A percentile compares a stretch with the other conserved stretches of the same genome.
Evolutionary conservation across 2,113 vertebrate species (phyloP).

Genomic region (Lepisosteus osseus): DNA sequence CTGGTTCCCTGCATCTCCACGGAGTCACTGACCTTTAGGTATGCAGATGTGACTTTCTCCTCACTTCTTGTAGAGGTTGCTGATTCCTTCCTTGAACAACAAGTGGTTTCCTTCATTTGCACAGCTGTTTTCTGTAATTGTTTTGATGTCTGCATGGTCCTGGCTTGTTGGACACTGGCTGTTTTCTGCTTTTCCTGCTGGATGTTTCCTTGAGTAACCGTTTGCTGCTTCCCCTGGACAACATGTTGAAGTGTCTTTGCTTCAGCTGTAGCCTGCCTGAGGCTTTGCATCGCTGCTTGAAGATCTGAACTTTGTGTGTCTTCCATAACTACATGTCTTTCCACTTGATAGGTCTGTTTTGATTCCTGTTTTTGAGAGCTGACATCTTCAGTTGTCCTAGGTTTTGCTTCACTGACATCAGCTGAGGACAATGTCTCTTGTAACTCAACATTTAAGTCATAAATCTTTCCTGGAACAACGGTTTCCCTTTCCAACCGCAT

Average conservation of each 20-base stretch:
- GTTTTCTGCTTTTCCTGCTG: constrained; percentile 33
- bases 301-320: constrained; percentile 54
- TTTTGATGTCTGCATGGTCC: neutral
- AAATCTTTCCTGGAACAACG: constrained; percentile 48
- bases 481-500: constrained; percentile 58
- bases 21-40: constrained; percentile 89
- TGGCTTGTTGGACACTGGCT: constrained; percentile 20
- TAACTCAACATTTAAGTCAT: constrained; percentile 66
- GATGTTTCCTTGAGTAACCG: constrained; percentile 25
- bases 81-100: constrained; percentile 42
- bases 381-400: constrained; percentile 23
- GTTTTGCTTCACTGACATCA: constrained; percentile 65
- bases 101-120: constrained; percentile 20
- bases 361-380: constrained; percentile 19
- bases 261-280: constrained; percentile 68
- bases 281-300: constrained; percentile 66
- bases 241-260: constrained; percentile 71
- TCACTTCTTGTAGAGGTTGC: constrained; percentile 53
- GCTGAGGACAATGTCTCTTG: constrained; percentile 64
- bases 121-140: constrained; percentile 31
- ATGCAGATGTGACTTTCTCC: constrained; percentile 57
- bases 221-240: constrained; percentile 58
- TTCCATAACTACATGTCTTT: constrained; percentile 33
- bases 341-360: constrained; percentile 30
- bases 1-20: constrained; percentile 58